Conservation (phyloP, 2,113 vertebrate genomes). For the Antigone vipio region DNA sequence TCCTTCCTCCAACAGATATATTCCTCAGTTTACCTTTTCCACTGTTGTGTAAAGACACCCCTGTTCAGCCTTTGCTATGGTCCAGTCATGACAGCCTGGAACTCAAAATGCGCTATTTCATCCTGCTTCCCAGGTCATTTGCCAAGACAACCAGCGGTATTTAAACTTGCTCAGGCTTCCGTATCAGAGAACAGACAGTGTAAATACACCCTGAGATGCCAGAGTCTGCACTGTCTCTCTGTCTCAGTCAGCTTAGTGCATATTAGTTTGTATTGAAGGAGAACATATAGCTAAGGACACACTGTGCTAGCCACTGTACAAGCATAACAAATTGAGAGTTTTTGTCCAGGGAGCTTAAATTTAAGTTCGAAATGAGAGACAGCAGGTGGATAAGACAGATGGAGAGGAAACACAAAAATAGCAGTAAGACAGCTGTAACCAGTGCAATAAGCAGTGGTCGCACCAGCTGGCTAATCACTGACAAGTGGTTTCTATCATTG, state of each 20-base stretch:
- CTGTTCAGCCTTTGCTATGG: background rate
- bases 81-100: background rate
- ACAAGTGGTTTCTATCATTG: constrained; percentile 18
- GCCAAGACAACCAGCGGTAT: background rate
- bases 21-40: background rate
- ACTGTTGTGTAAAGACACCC: background rate
- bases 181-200: background rate
- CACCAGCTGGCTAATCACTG: constrained; percentile 58
- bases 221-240: background rate
- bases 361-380: constrained; percentile 47
- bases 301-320: background rate
- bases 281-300: background rate
- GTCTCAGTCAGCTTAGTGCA: background rate
- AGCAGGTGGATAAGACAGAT: constrained; percentile 63
- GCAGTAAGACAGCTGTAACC: constrained; percentile 54
- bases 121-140: background rate
- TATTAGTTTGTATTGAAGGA: background rate
- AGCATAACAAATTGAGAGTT: constrained; percentile 23
- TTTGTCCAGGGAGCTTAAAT: constrained; percentile 44
- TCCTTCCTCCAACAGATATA: background rate
- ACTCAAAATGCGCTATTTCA: background rate
- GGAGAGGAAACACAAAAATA: constrained; percentile 55
- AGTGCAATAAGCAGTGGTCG: constrained; percentile 42
- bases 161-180: background rate
- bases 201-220: background rate